Evolutionary conservation across 2,888 invertebrate genomes (phyloP), one percentile per base, ranked within the genome.

Genomic region (Agrochola lota): DNA sequence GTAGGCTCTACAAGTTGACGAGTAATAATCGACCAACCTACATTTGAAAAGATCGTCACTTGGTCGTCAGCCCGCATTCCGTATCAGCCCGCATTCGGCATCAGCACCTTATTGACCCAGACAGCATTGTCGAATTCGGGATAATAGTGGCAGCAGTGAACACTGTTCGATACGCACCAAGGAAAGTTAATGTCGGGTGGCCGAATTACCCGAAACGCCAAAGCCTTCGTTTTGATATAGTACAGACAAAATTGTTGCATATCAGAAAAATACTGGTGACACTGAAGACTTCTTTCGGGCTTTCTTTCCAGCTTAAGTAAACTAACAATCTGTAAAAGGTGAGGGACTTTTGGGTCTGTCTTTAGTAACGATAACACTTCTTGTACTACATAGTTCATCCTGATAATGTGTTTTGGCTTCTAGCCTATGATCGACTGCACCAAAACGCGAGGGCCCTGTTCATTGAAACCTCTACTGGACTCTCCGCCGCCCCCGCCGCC

Each of bases 341-440:
- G 77, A 77, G 55, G 26, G 49, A 40, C n/a, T 26, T 40, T 35
- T 6, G 46, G 8, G 20, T 35, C 17, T 35, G 20, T 9, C 35
- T 46, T 17, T 60, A 35, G 23, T 43, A 35, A 52, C 17, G 5
- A 59, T n/a, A 5, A 20, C 7, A 40, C 17, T 40, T 9, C 20
- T 20, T 43, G 23, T 67, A 35, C 6, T 30, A 46, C 46, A 46
- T 15, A 35, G 23, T 76, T 72, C 0, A 73, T 64, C 59, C 49
- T 57, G n/a, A 63, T n/a, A 55, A 43, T 57, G 17, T 84, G 35
- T 68, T 17, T 70, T 78, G 46, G 69, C 26, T 93, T 93, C 5
- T 92, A 96, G 96, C 95, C 96, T 0, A 94, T 94, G 94, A 30
- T 96, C 59, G 93, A 94, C 4, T 95, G 95, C 84, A 87, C 94